A percentile compares a stretch with the other conserved stretches of the same genome.
These are phyloP conservation scores for Chloropsis hardwickii DNA, from an alignment of 2,113 vertebrate species.

Conservation along the genomic window DNA sequence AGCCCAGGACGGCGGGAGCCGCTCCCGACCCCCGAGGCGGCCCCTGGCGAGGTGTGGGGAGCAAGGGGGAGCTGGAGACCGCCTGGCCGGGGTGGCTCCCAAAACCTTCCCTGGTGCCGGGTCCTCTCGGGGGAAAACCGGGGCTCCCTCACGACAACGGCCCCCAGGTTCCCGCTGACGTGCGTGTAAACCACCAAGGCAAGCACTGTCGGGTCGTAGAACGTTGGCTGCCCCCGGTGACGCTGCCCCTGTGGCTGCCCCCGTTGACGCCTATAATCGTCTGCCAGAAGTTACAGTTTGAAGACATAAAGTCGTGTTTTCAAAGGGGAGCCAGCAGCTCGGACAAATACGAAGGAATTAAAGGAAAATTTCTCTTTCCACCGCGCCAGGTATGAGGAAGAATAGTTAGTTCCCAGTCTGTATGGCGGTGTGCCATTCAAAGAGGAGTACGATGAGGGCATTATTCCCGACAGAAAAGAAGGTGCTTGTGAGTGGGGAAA, in stretches of 20 bases:
- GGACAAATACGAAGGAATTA: not conserved
- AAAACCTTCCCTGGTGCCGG: not conserved
- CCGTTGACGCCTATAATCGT: fast-evolving
- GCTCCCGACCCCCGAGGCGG: not conserved
- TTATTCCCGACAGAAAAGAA: not conserved
- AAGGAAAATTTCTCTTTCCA: not conserved
- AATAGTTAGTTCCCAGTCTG: not conserved
- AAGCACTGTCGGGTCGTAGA: fast-evolving
- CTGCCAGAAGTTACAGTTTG: not conserved
- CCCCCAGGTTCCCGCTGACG: not conserved
- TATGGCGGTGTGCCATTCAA: fast-evolving
- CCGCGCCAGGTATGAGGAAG: not conserved
- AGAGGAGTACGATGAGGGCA: too few relatives aligned
- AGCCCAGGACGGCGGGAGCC: not conserved
- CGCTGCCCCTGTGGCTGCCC: too few relatives aligned
- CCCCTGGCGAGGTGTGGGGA: not conserved
- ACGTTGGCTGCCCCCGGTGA: fast-evolving
- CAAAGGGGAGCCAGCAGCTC: not conserved
- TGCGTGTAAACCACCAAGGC: not conserved
- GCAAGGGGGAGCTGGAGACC: not conserved
- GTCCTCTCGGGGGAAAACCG: too few relatives aligned
- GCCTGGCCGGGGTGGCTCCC: not conserved
- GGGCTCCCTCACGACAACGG: not conserved
- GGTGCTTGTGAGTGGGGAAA: not conserved
- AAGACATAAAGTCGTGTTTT: not conserved